These are phyloP conservation scores for Bothrops jararaca DNA, from an alignment of 2,113 vertebrate genomes.

Conservation along the genomic window DNA sequence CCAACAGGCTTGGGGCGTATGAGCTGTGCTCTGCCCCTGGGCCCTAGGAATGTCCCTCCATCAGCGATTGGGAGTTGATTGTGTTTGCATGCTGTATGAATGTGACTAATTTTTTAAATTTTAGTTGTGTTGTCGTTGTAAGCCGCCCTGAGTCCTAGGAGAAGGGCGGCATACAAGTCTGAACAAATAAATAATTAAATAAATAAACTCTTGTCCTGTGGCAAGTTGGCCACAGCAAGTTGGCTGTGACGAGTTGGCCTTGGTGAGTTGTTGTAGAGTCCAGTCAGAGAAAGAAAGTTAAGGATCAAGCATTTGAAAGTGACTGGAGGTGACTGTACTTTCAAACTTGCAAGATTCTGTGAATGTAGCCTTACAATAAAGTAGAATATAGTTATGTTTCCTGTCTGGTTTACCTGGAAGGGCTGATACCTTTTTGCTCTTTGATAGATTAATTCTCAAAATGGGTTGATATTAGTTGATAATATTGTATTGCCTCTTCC, in stretches of 20 bases:
- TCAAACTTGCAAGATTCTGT: neutral
- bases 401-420: neutral
- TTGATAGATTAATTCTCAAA: neutral
- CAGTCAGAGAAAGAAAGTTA: neutral
- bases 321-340: neutral
- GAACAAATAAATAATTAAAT: no score
- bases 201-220: neutral
- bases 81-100: no score
- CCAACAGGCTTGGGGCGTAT: no score
- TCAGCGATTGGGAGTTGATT: no score
- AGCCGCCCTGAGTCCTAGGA: no score
- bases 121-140: no score
- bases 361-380: neutral
- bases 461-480: neutral
- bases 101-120: no score
- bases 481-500: neutral
- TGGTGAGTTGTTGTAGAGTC: neutral
- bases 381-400: neutral
- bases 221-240: neutral
- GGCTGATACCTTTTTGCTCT: neutral
- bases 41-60: no score
- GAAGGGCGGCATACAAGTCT: no score
- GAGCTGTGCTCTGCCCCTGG: no score
- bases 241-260: neutral
- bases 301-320: neutral